These are phyloP conservation scores for Thunnus maccoyii DNA, from an alignment of 2,113 vertebrate genomes.

Conservation along the genomic window DNA sequence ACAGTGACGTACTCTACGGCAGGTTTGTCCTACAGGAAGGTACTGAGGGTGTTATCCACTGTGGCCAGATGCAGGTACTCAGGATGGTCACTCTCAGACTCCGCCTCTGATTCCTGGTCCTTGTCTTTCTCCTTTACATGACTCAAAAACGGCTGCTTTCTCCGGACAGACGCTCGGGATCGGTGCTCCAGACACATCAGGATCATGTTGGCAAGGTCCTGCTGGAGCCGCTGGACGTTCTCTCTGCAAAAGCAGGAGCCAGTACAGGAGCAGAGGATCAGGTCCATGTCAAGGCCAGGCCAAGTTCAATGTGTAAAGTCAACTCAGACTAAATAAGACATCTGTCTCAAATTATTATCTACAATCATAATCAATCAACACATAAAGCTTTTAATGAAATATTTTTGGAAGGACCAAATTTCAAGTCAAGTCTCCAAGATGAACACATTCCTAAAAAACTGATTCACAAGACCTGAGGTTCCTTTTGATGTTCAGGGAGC, in stretches of 20 bases:
- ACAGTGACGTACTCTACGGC: neutral
- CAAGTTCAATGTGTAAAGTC: no score
- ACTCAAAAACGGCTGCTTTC: slow-evolving; percentile 45
- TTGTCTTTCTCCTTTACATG: slow-evolving; percentile 39
- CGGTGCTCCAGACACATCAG: slow-evolving; percentile 87
- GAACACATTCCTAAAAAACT: no score
- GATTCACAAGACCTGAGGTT: no score
- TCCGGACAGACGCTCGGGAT: slow-evolving; percentile 73
- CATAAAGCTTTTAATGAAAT: no score
- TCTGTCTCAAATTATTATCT: no score
- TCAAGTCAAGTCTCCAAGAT: no score
- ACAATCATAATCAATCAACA: no score
- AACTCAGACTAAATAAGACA: no score
- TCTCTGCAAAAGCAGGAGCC: slow-evolving; percentile 83
- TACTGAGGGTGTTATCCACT: slow-evolving; percentile 85
- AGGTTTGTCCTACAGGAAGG: slow-evolving; percentile 83
- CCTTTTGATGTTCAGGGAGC: no score
- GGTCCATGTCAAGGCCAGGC: no score
- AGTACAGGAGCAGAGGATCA: no score
- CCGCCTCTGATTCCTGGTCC: slow-evolving; percentile 33
- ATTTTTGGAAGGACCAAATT: no score
- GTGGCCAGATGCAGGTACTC: slow-evolving; percentile 94
- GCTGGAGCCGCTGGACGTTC: slow-evolving; percentile 93
- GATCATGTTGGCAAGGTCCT: slow-evolving; percentile 93
- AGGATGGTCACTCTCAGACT: slow-evolving; percentile 71